Conservation (phyloP, 2,113 vertebrate species). For the Neodon shergylaensis region DNA sequence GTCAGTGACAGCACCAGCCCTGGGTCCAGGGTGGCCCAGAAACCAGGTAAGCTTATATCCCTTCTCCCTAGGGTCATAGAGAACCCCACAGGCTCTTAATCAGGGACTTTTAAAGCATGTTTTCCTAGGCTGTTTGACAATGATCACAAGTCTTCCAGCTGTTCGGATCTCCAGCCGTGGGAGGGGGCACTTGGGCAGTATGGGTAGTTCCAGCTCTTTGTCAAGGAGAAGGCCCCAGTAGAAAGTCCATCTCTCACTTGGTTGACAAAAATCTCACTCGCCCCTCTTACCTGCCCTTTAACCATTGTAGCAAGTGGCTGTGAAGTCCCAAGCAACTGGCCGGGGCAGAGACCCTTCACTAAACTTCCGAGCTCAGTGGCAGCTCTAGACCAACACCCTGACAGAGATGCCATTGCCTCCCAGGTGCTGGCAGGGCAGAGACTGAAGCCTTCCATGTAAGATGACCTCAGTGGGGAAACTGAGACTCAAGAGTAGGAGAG, state of each 20-base stretch:
- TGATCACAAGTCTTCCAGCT: rapidly evolving
- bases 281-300: background rate
- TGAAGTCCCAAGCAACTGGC: background rate
- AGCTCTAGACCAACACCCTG: background rate
- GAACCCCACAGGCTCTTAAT: background rate
- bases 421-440: background rate
- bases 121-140: background rate
- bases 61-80: background rate
- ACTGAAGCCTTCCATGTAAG: background rate
- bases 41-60: slow-evolving; percentile 80
- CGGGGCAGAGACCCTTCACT: background rate
- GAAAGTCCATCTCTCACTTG: background rate
- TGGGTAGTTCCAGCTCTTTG: background rate
- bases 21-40: slow-evolving; percentile 64
- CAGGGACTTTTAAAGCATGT: background rate
- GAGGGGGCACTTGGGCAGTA: background rate
- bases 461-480: background rate
- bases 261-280: background rate
- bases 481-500: background rate
- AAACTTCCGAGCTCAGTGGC: background rate
- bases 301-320: background rate
- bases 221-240: background rate
- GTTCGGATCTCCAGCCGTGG: background rate
- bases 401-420: background rate
- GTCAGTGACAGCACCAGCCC: background rate